These are phyloP conservation scores for Harpagoxenus sublaevis DNA, from an alignment of 2,888 invertebrate genomes.

Conservation along the genomic window DNA sequence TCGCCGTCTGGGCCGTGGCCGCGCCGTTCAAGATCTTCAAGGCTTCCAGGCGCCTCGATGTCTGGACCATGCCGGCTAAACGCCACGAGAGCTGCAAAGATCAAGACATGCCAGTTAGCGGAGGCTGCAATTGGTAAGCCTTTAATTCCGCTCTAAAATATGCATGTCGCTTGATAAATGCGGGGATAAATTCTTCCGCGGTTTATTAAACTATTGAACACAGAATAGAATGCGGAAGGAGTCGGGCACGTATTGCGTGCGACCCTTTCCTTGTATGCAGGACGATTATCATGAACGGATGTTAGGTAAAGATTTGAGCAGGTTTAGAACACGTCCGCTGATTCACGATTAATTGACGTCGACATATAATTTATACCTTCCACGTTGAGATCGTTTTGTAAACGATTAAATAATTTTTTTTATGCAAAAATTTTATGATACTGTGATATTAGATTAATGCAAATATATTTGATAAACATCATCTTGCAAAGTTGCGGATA, in stretches of 20 bases:
- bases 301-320: slow-evolving; percentile 15
- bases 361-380: not conserved
- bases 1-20: slow-evolving; percentile 38
- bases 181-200: not conserved
- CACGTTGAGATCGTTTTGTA: not conserved
- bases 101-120: not conserved
- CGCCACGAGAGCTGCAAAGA: slow-evolving; percentile 83
- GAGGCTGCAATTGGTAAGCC: not conserved
- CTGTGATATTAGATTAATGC: not conserved
- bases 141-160: not conserved
- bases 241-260: not conserved
- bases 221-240: not conserved
- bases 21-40: slow-evolving; percentile 79
- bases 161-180: not conserved
- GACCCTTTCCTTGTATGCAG: not conserved
- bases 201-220: slow-evolving; percentile 2
- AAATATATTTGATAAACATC: not conserved
- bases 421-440: not conserved
- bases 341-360: slow-evolving; percentile 38
- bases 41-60: slow-evolving; percentile 80
- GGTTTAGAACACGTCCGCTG: not conserved
- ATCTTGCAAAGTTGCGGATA: not conserved
- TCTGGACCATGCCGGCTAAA: slow-evolving; percentile 81
- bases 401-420: slow-evolving; percentile 18
- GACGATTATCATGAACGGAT: slow-evolving; percentile 50